These are phyloP conservation scores for Megalops atlanticus DNA, from an alignment of 2,113 vertebrate species.

Conservation along the genomic window DNA sequence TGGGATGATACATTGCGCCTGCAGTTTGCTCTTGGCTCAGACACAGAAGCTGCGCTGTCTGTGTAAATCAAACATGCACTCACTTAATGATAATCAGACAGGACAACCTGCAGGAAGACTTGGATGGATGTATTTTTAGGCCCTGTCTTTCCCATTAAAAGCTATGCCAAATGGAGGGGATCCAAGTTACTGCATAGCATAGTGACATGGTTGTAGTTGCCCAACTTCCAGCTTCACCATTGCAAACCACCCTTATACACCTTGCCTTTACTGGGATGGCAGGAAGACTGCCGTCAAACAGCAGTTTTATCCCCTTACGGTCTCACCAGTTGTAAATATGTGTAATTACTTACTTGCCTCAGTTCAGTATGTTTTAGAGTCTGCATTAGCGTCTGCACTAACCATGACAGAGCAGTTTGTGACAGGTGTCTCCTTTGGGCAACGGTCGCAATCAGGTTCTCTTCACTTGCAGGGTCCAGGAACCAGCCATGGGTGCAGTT, in stretches of 20 bases:
- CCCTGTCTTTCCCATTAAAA: neutral
- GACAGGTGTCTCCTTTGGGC: neutral
- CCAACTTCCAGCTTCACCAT: neutral
- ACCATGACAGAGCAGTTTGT: neutral
- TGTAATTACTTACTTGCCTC: too few relatives aligned
- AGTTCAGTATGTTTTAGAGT: too few relatives aligned
- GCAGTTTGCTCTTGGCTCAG: neutral
- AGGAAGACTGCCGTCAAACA: neutral
- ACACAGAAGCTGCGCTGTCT: slow-evolving; percentile 20
- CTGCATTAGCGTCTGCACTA: too few relatives aligned
- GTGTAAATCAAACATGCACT: slow-evolving; percentile 2
- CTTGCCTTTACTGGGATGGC: neutral
- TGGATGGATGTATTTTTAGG: neutral
- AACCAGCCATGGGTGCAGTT: slow-evolving; percentile 92
- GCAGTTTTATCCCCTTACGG: neutral
- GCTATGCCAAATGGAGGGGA: neutral
- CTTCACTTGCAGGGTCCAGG: slow-evolving; percentile 72
- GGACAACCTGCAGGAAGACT: slow-evolving; percentile 5
- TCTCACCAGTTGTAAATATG: neutral
- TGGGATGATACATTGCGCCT: neutral
- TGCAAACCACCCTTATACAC: neutral
- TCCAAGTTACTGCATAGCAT: neutral
- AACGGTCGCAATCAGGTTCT: neutral
- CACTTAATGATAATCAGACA: slow-evolving; percentile 10
- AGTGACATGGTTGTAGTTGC: neutral